Evolutionary conservation across 35 echinoderm and acorn worm genomes (phyloP), one percentile per base, ranked within the genome.

Genomic region (Acanthaster planci): DNA sequence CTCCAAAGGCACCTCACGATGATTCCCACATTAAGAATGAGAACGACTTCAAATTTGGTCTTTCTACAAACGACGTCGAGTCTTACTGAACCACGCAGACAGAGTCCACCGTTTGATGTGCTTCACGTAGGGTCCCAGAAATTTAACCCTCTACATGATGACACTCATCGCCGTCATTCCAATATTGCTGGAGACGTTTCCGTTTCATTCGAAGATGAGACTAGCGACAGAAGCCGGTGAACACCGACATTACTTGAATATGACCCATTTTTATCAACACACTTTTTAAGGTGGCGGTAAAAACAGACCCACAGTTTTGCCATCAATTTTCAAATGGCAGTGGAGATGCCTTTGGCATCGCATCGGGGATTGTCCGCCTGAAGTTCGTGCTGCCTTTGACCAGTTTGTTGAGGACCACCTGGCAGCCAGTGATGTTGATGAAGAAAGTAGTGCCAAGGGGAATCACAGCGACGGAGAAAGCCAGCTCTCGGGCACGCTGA

Each of bases 161-260:
- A 88, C 79, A 78, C 37, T 88, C 22, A 80, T 88, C 17, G 86
- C 79, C 60, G 53, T 88, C 30, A 77, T 88, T 23, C 86, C 86
- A 26, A 1, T 52, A 15, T 52, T 79, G 15, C 67, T 87, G 50
- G n/a, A 87, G 51, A 50, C 14, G 32, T 76, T 87, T 34, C 85
- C 85, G 2, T 87, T 87, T 51, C 10, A 79, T 37, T 81, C 86
- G 31, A 29, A 57, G 51, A 81, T 88, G 86, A 88, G 86, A 52
- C 27, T 79, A 18, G 80, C 76, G 14, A 88, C 86, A 53, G 86
- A 81, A 60, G 86, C 77, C 57, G 86, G 86, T 30, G 86, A 81
- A 26, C 78, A 51, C 42, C 7, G 51, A 9, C 38, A 51, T 21
- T 81, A 81, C 44, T 23, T 51, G 51, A 81, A 81, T 23, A 81